These are phyloP conservation scores for Caenorhabditis zanzibari DNA, from an alignment of 2,888 invertebrate genomes.

Conservation along the genomic window DNA sequence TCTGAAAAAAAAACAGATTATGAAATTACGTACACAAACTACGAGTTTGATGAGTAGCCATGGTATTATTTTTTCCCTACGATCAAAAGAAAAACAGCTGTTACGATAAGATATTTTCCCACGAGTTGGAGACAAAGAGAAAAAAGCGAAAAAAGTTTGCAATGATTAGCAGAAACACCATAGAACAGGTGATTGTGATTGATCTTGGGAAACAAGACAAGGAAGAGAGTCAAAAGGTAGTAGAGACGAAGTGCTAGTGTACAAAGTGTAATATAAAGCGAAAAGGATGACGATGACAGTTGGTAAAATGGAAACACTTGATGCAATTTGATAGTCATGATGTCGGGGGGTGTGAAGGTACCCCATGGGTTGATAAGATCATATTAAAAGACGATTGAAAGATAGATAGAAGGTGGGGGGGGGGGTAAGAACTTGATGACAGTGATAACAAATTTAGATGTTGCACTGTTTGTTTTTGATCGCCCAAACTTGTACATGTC, in stretches of 20 bases:
- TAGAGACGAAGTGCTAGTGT: slow-evolving; percentile 25
- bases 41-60: neutral
- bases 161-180: slow-evolving; percentile 21
- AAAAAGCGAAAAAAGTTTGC: slow-evolving; percentile 4
- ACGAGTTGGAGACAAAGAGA: neutral
- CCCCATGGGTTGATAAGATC: slow-evolving; percentile 46
- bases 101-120: slow-evolving; percentile 3
- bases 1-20: slow-evolving; percentile 45
- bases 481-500: slow-evolving; percentile 39
- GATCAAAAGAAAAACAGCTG: slow-evolving; percentile 12
- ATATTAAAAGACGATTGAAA: slow-evolving; percentile 33
- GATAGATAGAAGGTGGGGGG: neutral
- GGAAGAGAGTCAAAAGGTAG: slow-evolving; percentile 10
- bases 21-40: neutral
- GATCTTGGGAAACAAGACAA: slow-evolving; percentile 25
- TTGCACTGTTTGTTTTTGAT: slow-evolving; percentile 61
- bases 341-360: slow-evolving; percentile 24
- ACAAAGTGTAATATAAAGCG: slow-evolving; percentile 51
- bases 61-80: neutral
- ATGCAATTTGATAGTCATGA: slow-evolving; percentile 64
- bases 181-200: slow-evolving; percentile 29
- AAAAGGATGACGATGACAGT: slow-evolving; percentile 36
- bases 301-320: slow-evolving; percentile 58
- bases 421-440: slow-evolving; percentile 8
- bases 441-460: slow-evolving; percentile 23